Evolutionary conservation across 2,888 invertebrate species (phyloP), one percentile per base, ranked within the genome.

Genomic region (Orthonevra nobilis): DNA sequence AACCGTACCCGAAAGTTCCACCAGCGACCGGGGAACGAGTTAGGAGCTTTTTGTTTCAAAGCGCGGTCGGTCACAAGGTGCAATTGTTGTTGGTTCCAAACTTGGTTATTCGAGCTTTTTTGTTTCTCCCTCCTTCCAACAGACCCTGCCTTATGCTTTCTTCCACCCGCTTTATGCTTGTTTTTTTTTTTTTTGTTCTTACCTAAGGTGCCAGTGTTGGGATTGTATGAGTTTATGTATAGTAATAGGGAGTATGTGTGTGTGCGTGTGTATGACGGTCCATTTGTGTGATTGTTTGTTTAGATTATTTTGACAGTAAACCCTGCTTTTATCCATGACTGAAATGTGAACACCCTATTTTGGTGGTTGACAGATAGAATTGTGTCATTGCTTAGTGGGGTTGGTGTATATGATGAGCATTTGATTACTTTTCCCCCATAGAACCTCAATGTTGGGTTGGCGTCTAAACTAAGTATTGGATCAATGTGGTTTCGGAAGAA

Each of bases 161-260:
- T 20, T 10, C 50, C 50, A 14, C 26, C 10, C 44, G 20, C 34
- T 61, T 56, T 26, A 54, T 20, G 6, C 3, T 12, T n/a, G n/a
- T n/a, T n/a, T n/a, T n/a, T n/a, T n/a, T n/a, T n/a, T n/a, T n/a
- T n/a, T 19, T 40, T 34, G 36, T 9, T 72, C 40, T 15, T 58
- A 52, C 61, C 64, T 70, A 63, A 64, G 77, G 77, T 72, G 72
- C 72, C 64, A 72, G 77, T 66, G 52, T 60, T 77, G 64, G 64
- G 48, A 61, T 61, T 19, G 46, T 44, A 9, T 58, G 40, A 28
- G 30, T 66, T 54, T 23, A 19, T 10, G 38, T n/a, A 15, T 38
- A n/a, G n/a, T n/a, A 48, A 42, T 2, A 17, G 38, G 9, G 10
- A 14, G 30, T 28, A 34, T 26, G 40, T 14, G 14, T 52, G 12